Conservation (phyloP, 2,888 invertebrate species). For the Sericinus montela region DNA sequence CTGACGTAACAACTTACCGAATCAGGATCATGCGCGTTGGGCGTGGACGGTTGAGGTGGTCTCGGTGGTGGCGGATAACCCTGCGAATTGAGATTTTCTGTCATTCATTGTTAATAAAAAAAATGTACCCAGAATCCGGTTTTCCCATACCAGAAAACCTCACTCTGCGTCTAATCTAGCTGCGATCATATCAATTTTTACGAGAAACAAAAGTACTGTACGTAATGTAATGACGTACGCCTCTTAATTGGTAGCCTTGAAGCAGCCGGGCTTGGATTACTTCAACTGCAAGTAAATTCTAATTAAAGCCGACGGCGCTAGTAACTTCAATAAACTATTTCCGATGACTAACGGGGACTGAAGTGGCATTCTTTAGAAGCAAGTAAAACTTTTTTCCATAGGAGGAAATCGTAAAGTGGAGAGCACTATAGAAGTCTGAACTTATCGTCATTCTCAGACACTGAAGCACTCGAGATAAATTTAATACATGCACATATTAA, state of each 20-base stretch:
- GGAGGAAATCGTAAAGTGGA: neutral
- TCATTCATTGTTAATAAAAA: neutral
- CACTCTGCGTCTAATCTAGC: neutral
- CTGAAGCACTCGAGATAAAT: slow-evolving; percentile 12
- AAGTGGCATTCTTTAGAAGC: slow-evolving; percentile 7
- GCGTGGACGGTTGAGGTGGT: slow-evolving; percentile 87
- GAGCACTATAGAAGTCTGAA: slow-evolving; percentile 3
- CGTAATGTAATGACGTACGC: neutral
- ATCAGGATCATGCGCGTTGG: slow-evolving; percentile 88
- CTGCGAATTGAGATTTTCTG: slow-evolving; percentile 51
- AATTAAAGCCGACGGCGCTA: slow-evolving; percentile 13
- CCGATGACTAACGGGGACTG: slow-evolving; percentile 17
- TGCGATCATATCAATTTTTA: neutral
- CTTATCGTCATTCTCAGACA: slow-evolving; percentile 12
- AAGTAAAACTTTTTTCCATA: slow-evolving; percentile 10
- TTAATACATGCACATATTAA: slow-evolving; percentile 16
- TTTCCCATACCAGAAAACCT: neutral
- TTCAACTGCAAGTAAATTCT: neutral
- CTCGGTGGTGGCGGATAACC: slow-evolving; percentile 85
- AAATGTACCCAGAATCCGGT: neutral
- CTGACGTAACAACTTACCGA: slow-evolving; percentile 77
- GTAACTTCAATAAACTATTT: slow-evolving; percentile 19
- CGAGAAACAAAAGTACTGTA: neutral
- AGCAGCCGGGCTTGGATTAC: neutral
- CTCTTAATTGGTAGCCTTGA: slow-evolving; percentile 1